Conservation (phyloP, 2,797 vertebrate species). For the Sphenodon punctatus region DNA sequence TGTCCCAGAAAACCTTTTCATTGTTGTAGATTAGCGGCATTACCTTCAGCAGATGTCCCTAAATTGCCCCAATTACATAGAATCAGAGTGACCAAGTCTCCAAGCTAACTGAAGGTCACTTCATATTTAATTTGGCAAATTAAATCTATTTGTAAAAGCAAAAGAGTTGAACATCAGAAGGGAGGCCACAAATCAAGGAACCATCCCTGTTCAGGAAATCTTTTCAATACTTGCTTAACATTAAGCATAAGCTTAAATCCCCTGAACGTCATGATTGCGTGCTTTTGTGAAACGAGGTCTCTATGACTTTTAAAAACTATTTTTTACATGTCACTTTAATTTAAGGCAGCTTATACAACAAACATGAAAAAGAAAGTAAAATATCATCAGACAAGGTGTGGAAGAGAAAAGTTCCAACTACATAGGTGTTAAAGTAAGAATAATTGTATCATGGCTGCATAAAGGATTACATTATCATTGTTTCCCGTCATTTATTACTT, state of each 20-base stretch:
- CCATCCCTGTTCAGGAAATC: too few species aligned
- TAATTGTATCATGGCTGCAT: not conserved
- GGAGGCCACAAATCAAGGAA: not conserved
- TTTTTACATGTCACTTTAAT: not conserved
- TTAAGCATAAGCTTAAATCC: too few species aligned
- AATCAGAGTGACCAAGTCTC: not conserved
- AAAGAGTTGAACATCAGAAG: not conserved
- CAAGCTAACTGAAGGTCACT: not conserved
- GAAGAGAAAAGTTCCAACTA: not conserved
- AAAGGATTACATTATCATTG: not conserved
- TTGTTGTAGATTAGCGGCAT: not conserved
- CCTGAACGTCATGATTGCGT: too few species aligned
- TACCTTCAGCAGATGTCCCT: not conserved
- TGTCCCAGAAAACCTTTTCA: not conserved
- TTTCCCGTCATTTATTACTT: slow-evolving; percentile 14
- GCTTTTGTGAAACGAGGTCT: not conserved
- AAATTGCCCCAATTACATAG: not conserved
- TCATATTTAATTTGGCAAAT: not conserved
- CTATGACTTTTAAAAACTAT: not conserved
- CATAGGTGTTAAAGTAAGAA: not conserved
- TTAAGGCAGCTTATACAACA: not conserved
- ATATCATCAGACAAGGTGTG: not conserved
- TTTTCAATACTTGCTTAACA: too few species aligned
- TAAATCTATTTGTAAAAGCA: not conserved
- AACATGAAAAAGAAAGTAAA: not conserved